Base-by-base conservation (phyloP, 2,888 invertebrate genomes). In the Drosophila prolongata region DNA sequence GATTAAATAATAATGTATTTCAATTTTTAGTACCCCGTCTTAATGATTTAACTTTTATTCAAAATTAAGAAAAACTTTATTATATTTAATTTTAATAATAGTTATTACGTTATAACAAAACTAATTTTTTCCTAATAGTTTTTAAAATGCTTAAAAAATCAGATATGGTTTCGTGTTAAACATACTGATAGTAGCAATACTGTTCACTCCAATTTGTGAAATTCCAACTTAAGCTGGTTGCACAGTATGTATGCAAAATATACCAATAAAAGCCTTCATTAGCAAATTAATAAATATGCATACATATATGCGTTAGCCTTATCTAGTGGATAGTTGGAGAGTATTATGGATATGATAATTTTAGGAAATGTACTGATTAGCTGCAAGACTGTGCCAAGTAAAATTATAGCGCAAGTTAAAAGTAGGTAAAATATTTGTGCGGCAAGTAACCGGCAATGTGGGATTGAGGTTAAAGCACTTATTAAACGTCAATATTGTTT, bases 261-360 rank as follows among this genome's bases (percentile, higher is more conserved):
- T 5, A 46, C 27, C 24, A 46, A 46, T 57, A 38, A n/a, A 8
- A 30, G 8, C 27, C 30, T 30, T 53, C 13, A 58, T 58, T 53
- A 58, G 38, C 58, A 8, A 58, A 38, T 53, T 19, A 3, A 53
- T 53, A 40, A 40, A 52, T 30, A 38, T 38, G 9, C 16, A 19
- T 30, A 9, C 10, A 10, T 10, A 34, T 14, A 24, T 19, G 43
- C 11, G 4, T 44, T 3, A n/a, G 30, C 14, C 6, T 9, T 30
- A 11, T 30, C 11, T 16, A 10, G 5, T 6, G 27, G 6, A 8
- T n/a, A 40, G 8, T 40, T 24, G 37, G 2, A 30, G 38, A 19
- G n/a, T 16, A n/a, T 10, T 11, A 1, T 13, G 8, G 10, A 8
- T 6, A n/a, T 53, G 16, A 9, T 53, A n/a, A 0, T n/a, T 58